Evolutionary conservation across 2,797 vertebrate species (phyloP).

Genomic region (Sebastes variabilis): DNA sequence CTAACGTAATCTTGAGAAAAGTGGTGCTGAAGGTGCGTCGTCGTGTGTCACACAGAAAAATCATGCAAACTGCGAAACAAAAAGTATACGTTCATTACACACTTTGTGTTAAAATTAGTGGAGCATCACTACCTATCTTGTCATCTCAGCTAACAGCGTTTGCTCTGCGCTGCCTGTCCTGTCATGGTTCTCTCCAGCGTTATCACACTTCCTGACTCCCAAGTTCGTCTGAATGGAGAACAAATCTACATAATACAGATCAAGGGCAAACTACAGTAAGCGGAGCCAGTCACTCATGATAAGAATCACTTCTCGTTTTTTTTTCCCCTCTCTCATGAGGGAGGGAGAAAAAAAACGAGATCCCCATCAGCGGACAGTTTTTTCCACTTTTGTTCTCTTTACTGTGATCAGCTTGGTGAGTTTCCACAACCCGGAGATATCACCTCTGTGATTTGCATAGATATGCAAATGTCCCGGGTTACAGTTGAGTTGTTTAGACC

Average conservation of each 20-base stretch:
- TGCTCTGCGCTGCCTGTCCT: constrained; percentile 15
- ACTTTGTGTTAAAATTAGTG: constrained; percentile 5
- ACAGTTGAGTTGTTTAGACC: constrained; percentile 53
- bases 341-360: constrained; percentile 36
- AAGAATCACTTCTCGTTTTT: constrained; percentile 55
- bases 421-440: constrained; percentile 63
- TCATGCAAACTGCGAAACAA: neutral
- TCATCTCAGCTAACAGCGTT: constrained; percentile 23
- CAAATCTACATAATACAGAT: constrained; percentile 71
- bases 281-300: constrained; percentile 56
- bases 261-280: constrained; percentile 56
- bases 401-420: constrained; percentile 59
- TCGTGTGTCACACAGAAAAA: neutral
- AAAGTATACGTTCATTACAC: constrained; percentile 22
- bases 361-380: constrained; percentile 36
- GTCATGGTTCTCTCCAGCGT: constrained; percentile 26
- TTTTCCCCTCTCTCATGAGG: neutral
- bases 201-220: constrained; percentile 45
- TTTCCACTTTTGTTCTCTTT: constrained; percentile 44
- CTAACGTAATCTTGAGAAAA: neutral
- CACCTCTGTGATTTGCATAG: constrained; percentile 69
- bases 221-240: constrained; percentile 45
- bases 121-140: neutral
- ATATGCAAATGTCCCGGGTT: constrained; percentile 69
- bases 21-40: neutral